Conservation (phyloP, 2,888 invertebrate genomes). For the Conistra vaccinii region DNA sequence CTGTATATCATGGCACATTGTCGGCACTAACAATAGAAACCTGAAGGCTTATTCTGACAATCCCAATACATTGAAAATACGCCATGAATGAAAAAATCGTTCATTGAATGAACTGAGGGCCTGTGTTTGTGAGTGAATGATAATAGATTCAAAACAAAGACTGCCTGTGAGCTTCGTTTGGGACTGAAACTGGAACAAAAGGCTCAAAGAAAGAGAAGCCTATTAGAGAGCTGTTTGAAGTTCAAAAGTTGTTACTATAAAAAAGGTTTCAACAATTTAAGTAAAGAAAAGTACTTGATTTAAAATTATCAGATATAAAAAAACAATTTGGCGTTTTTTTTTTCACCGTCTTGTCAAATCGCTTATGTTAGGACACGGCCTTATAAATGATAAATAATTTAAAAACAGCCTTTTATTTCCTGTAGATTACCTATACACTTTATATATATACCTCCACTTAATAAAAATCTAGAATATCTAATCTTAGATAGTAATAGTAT, state of each 20-base stretch:
- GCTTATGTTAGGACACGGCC: too few relatives aligned
- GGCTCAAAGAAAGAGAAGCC: conserved; percentile 17
- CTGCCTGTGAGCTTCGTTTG: conserved; percentile 9
- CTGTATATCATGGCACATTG: conserved; percentile 23
- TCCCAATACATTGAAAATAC: conserved; percentile 42
- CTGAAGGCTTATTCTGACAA: conserved; percentile 13
- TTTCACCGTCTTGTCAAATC: too few relatives aligned
- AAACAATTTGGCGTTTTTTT: too few relatives aligned
- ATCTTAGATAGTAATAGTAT: too few relatives aligned
- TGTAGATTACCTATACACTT: too few relatives aligned
- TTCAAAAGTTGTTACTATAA: not conserved
- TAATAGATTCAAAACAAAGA: conserved; percentile 40
- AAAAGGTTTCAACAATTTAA: too few relatives aligned
- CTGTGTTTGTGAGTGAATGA: conserved; percentile 28
- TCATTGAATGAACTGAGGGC: conserved; percentile 19
- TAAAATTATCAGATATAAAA: too few relatives aligned
- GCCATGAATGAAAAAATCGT: conserved; percentile 40
- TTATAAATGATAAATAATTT: too few relatives aligned
- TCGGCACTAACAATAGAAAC: conserved; percentile 25
- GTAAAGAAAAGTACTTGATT: not conserved
- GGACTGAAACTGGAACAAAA: conserved; percentile 31
- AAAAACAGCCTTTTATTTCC: too few relatives aligned
- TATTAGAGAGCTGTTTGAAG: conserved; percentile 18
- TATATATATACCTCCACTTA: too few relatives aligned
- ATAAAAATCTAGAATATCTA: too few relatives aligned